phyloP scores from a whole-genome alignment of 2,797 vertebrate species.

The Pampus argenteus region DNA sequence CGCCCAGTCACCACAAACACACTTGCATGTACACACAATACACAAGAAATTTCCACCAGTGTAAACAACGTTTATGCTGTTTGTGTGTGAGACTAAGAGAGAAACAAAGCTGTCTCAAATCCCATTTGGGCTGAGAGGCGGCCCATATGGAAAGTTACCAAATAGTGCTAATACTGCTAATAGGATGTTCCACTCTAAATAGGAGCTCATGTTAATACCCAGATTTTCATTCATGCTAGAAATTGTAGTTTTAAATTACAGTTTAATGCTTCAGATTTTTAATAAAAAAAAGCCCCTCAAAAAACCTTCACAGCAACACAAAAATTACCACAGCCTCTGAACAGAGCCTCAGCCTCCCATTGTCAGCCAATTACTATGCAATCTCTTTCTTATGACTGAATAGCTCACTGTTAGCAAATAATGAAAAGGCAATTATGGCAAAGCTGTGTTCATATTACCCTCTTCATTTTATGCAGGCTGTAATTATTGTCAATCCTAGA shows the following conservation, averaged over 20 bases:
- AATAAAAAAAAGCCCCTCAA: slow-evolving; percentile 90
- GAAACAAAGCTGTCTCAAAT: slow-evolving; percentile 91
- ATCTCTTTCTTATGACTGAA: slow-evolving; percentile 99
- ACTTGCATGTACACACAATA: slow-evolving; percentile 59
- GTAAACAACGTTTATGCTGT: slow-evolving; percentile 82
- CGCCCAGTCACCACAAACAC: slow-evolving; percentile 64
- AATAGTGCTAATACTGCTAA: slow-evolving; percentile 92
- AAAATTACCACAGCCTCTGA: slow-evolving; percentile 94
- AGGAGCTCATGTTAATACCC: slow-evolving; percentile 90
- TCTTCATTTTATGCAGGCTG: slow-evolving; percentile 96
- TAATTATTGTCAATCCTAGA: slow-evolving; percentile 99
- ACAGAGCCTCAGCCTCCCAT: slow-evolving; percentile 94
- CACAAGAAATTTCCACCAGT: slow-evolving; percentile 64
- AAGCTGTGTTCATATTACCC: slow-evolving; percentile 98
- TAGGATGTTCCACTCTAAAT: slow-evolving; percentile 93
- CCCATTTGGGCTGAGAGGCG: slow-evolving; percentile 89
- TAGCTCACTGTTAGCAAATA: slow-evolving; percentile 99
- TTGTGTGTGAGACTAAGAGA: slow-evolving; percentile 77
- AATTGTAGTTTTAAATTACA: slow-evolving; percentile 96
- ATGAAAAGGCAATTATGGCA: slow-evolving; percentile 99
- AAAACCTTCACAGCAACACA: slow-evolving; percentile 89
- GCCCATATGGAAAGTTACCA: slow-evolving; percentile 93
- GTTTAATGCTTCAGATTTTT: slow-evolving; percentile 99
- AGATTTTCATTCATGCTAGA: slow-evolving; percentile 91
- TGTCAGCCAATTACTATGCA: slow-evolving; percentile 99